These are phyloP conservation scores for Oxyura jamaicensis DNA, from an alignment of 2,113 vertebrate genomes.

Conservation along the genomic window DNA sequence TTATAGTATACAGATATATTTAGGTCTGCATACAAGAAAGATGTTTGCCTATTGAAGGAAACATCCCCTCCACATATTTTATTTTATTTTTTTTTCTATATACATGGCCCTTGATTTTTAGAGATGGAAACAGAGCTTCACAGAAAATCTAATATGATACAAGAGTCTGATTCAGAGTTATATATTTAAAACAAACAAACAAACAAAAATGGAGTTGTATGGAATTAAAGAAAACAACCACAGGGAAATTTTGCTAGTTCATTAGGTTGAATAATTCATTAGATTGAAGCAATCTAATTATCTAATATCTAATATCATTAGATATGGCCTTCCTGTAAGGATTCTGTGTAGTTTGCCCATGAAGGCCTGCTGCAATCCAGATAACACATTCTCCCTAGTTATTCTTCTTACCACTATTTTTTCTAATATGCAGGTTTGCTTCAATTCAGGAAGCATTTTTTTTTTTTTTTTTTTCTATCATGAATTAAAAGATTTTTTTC, in stretches of 20 bases:
- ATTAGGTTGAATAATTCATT: not conserved
- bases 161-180: not conserved
- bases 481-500: not conserved
- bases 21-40: not conserved
- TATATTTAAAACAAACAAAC: too few relatives aligned
- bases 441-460: not conserved
- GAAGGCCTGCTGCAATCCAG: not conserved
- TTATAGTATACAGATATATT: not conserved
- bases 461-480: not conserved
- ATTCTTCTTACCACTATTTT: not conserved
- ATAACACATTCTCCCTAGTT: not conserved
- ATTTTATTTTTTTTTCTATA: not conserved
- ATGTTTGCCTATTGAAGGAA: not conserved
- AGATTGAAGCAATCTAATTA: not conserved
- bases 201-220: not conserved
- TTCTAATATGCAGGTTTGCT: not conserved
- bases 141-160: not conserved
- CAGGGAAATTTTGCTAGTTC: not conserved
- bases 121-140: not conserved
- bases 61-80: not conserved
- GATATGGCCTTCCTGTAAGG: not conserved
- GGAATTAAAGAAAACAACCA: not conserved
- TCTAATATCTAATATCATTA: too few relatives aligned
- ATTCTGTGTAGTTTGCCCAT: not conserved
- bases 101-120: not conserved